Evolutionary conservation across 1,140 invertebrate genomes (phyloP).

Genomic region (Drosophila ercepeae): DNA sequence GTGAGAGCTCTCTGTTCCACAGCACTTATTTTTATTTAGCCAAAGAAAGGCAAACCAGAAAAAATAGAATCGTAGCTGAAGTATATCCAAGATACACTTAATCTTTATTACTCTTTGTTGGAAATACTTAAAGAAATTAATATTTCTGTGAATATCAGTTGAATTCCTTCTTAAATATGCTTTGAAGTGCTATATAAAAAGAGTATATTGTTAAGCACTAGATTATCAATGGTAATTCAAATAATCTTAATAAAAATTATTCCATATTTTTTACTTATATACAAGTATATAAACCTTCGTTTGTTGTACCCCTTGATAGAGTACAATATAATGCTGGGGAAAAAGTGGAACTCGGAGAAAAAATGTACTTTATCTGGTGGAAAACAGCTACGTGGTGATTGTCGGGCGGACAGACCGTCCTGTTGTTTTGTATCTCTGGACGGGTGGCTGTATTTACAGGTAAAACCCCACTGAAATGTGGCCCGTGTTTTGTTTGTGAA

Average conservation of each 20-base stretch:
- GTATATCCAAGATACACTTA: neutral
- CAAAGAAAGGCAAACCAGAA: conserved; percentile 21
- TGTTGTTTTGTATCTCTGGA: conserved; percentile 40
- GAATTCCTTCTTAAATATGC: no score
- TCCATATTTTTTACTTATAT: no score
- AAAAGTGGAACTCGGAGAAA: conserved; percentile 16
- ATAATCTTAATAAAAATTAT: no score
- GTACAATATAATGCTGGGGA: neutral
- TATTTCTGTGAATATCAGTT: no score
- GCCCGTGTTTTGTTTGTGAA: conserved; percentile 74
- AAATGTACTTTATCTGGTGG: conserved; percentile 65
- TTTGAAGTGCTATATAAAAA: no score
- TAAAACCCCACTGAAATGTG: conserved; percentile 77
- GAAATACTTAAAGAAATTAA: neutral
- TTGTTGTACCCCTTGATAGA: neutral
- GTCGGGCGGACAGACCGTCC: conserved; percentile 15
- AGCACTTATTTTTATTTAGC: conserved; percentile 68
- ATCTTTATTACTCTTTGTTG: neutral
- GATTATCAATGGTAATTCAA: no score
- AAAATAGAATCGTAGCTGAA: conserved; percentile 18
- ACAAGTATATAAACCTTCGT: neutral
- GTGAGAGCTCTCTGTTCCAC: conserved; percentile 7
- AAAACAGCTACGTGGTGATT: conserved; percentile 44
- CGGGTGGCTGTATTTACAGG: conserved; percentile 65
- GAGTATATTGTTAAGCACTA: no score